Evolutionary conservation across 2,113 vertebrate species (phyloP).

Genomic region (Aleadryas rufinucha): DNA sequence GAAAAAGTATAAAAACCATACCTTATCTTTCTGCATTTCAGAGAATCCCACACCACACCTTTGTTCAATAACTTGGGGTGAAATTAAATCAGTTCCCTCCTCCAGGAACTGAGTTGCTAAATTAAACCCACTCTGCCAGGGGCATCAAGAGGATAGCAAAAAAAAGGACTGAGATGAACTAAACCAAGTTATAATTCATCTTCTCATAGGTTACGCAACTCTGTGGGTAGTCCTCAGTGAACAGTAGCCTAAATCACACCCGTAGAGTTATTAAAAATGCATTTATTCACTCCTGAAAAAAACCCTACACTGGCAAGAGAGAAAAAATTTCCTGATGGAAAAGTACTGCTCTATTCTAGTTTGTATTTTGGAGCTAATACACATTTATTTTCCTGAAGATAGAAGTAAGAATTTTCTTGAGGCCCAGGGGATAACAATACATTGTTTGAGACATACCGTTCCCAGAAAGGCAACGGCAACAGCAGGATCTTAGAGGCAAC

Average conservation of each 20-base stretch:
- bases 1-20: not conserved
- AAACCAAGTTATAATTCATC: not conserved
- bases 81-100: not conserved
- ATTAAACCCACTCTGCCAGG: not conserved
- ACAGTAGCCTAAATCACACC: constrained; percentile 18
- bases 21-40: not conserved
- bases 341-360: constrained; percentile 25
- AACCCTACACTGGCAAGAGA: not conserved
- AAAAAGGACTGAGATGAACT: not conserved
- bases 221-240: constrained; percentile 18
- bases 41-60: not conserved
- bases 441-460: constrained; percentile 15
- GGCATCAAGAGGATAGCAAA: not conserved
- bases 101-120: not conserved
- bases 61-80: not conserved
- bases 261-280: constrained; percentile 47
- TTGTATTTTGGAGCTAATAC: constrained; percentile 20
- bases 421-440: not conserved
- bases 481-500: not conserved
- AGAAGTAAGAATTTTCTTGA: constrained; percentile 24
- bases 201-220: not conserved
- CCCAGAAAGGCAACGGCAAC: constrained; percentile 6
- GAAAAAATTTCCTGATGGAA: constrained; percentile 35
- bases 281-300: constrained; percentile 49
- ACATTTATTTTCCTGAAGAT: constrained; percentile 18